A percentile compares a stretch with the other conserved stretches of the same genome.
phyloP scores from a whole-genome alignment of 2,797 vertebrate species.

The Chanos chanos region DNA sequence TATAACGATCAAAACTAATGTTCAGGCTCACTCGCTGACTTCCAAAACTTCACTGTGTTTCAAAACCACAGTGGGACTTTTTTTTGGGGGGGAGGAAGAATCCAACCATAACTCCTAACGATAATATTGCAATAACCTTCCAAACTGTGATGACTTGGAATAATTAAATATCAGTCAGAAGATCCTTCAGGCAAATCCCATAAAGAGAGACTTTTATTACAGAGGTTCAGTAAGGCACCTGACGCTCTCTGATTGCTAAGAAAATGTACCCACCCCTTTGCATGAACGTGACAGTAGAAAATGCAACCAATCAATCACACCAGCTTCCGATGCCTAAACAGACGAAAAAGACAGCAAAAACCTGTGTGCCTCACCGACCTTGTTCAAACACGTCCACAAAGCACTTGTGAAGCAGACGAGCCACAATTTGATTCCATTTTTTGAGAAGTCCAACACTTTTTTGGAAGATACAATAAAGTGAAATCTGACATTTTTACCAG shows the following conservation, averaged over 20 bases:
- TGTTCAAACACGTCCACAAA: constrained; percentile 56
- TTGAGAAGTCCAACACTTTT: no score
- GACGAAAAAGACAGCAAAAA: constrained; percentile 48
- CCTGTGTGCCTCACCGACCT: constrained; percentile 29
- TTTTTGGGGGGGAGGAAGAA: no score
- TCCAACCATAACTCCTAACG: constrained; percentile 8
- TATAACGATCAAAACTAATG: constrained; percentile 32
- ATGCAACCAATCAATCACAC: constrained; percentile 59
- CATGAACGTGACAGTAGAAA: constrained; percentile 57
- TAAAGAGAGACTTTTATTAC: constrained; percentile 38
- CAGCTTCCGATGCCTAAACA: constrained; percentile 32
- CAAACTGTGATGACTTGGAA: constrained; percentile 5
- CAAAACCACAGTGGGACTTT: constrained; percentile 15
- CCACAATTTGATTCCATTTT: constrained; percentile 25
- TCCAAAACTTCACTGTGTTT: constrained; percentile 2
- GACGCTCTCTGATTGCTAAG: constrained; percentile 53
- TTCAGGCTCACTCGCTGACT: constrained; percentile 7
- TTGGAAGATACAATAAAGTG: no score
- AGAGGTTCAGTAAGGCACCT: constrained; percentile 32
- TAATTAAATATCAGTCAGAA: constrained; percentile 34
- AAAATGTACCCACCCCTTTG: constrained; percentile 51
- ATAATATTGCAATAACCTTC: constrained; percentile 1
- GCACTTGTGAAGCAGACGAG: constrained; percentile 42
- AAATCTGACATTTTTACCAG: no score
- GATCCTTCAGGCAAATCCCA: constrained; percentile 38